phyloP scores from a whole-genome alignment of 2,797 vertebrate genomes.

The Bovichtus diacanthus region DNA sequence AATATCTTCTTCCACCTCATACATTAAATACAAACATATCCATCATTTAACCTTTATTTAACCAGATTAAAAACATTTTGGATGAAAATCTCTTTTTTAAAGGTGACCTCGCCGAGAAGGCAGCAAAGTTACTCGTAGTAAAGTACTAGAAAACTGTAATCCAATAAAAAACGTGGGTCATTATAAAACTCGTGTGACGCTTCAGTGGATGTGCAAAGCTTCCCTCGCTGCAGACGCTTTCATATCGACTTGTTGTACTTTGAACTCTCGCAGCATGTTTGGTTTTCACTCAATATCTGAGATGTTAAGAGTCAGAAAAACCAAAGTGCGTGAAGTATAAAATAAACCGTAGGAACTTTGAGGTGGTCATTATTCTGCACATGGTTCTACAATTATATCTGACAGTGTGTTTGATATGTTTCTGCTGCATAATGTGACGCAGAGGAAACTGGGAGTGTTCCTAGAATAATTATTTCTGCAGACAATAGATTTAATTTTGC shows the following conservation, averaged over 20 bases:
- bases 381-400: not conserved
- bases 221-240: conserved; percentile 53
- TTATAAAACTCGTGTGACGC: not conserved
- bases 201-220: conserved; percentile 23
- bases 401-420: not conserved
- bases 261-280: conserved; percentile 42
- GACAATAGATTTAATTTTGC: conserved; percentile 8
- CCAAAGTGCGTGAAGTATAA: not conserved
- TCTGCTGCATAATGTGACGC: not conserved
- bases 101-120: too few species aligned
- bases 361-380: not conserved
- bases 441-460: not conserved
- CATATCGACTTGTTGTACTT: conserved; percentile 61
- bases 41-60: too few species aligned
- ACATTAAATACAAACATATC: not conserved
- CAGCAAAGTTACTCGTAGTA: too few species aligned
- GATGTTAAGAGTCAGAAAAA: not conserved
- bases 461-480: not conserved
- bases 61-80: not conserved
- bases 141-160: too few species aligned
- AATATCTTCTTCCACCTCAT: not conserved
- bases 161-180: conserved; percentile 5
- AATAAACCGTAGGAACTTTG: not conserved
- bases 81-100: too few species aligned
- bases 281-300: conserved; percentile 32